A percentile compares a stretch with the other conserved stretches of the same genome.
Evolutionary conservation across 2,797 vertebrate species (phyloP).

Genomic region (Cuculus canorus): DNA sequence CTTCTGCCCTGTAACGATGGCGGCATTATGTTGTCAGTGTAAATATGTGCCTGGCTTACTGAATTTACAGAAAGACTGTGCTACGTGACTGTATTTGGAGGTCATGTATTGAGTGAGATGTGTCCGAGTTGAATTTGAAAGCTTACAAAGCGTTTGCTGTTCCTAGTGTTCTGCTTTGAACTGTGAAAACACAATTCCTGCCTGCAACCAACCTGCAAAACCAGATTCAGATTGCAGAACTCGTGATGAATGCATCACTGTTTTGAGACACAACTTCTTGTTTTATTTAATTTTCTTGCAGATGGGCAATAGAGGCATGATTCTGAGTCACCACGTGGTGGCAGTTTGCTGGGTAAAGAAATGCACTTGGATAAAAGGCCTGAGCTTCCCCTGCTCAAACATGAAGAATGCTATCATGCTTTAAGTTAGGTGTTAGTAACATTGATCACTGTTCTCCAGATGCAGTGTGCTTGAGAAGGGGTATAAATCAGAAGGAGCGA

Average conservation of each 20-base stretch:
- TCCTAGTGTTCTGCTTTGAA: background rate
- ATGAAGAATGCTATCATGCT: background rate
- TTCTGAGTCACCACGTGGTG: background rate
- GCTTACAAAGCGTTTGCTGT: background rate
- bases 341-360: background rate
- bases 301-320: fast-evolving
- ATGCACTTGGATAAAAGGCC: background rate
- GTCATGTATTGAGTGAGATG: background rate
- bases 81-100: background rate
- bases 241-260: background rate
- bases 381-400: background rate
- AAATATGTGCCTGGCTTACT: background rate
- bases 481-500: background rate
- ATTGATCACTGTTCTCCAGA: background rate
- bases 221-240: background rate
- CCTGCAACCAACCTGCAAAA: background rate
- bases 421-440: background rate
- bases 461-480: background rate
- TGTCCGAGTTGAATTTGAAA: background rate
- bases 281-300: background rate
- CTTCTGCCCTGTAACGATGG: background rate
- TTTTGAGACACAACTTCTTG: background rate
- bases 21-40: background rate
- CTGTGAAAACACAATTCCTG: background rate
- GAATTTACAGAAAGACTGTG: background rate